Evolutionary conservation across 2,888 invertebrate species (phyloP), one percentile per base, ranked within the genome.

Genomic region (Lithophane leautieri): DNA sequence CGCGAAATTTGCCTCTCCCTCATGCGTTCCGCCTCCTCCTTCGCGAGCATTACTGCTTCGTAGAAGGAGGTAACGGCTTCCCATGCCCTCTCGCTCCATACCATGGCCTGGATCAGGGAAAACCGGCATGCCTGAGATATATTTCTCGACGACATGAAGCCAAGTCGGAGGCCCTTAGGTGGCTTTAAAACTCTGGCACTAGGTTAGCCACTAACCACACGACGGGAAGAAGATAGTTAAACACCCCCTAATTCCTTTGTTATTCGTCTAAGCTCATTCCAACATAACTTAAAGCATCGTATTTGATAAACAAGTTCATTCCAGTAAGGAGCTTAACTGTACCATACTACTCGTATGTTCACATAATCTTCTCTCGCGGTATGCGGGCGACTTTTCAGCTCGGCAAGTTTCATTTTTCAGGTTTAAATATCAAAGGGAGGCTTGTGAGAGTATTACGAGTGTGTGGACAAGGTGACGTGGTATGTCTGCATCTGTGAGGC

Each of bases 391-490:
- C 81, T 80, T 70, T 80, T 67, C 58, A 84, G 66, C 74, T 58
- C 71, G 22, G 42, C 56, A 68, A 66, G 73, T 78, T 79, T 77
- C 65, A 86, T 76, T 84, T 86, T 86, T 79, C 87, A 77, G 75
- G 68, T 78, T 84, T 78, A 75, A 71, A 86, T 75, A 78, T 86
- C 81, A 79, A 86, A 84, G 73, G 72, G 61, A 63, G 22, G 40
- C 66, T 74, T 65, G 42, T 56, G 66, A 47, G 40, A 66, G 61
- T 69, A 62, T 56, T 60, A 61, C 2, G 60, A 60, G 28, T 61
- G 47, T 86, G 80, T 70, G 42, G 58, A 70, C 67, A 42, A 42
- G 58, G 67, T 70, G 67, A 58, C 19, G 25, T 22, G 22, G 42
- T 66, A 9, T 44, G 47, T 2, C n/a, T 44, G 12, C 12, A 12